Conservation (phyloP, 2,797 vertebrate genomes). For the Kryptolebias ocellatus region DNA sequence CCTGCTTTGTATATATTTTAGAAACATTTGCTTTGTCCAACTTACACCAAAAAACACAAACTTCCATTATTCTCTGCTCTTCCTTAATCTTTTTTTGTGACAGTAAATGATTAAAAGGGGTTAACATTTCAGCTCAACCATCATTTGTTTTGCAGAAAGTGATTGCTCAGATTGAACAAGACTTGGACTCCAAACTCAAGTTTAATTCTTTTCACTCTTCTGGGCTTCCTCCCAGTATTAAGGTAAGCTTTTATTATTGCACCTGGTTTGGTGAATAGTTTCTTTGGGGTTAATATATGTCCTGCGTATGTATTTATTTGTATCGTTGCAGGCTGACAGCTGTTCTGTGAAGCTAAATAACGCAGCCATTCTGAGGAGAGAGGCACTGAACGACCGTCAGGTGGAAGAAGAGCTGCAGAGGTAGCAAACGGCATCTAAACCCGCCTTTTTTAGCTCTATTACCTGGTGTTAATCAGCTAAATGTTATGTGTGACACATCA, state of each 20-base stretch:
- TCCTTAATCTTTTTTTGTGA: neutral
- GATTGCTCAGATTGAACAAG: constrained; percentile 74
- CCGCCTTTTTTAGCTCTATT: neutral
- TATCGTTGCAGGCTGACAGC: constrained; percentile 73
- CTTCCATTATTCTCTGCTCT: too few relatives aligned
- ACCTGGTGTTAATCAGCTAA: neutral
- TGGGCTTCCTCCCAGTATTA: constrained; percentile 57
- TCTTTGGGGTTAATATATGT: neutral
- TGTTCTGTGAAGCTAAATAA: constrained; percentile 88
- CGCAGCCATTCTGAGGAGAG: constrained; percentile 88
- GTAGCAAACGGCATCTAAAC: constrained; percentile 65
- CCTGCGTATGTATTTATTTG: constrained; percentile 28
- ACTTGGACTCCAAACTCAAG: constrained; percentile 70
- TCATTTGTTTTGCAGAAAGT: constrained; percentile 60
- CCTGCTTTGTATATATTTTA: neutral
- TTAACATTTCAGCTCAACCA: constrained; percentile 4
- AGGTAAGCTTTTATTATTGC: constrained; percentile 43
- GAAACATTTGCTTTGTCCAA: too few relatives aligned
- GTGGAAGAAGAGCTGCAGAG: constrained; percentile 87
- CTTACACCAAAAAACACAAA: too few relatives aligned
- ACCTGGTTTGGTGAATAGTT: neutral
- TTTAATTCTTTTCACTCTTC: constrained; percentile 61
- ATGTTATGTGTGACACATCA: too few relatives aligned
- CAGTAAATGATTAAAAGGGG: neutral
- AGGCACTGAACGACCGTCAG: constrained; percentile 85